phyloP scores from a whole-genome alignment of 2,797 vertebrate species.

The Tragelaphus eurycerus region DNA sequence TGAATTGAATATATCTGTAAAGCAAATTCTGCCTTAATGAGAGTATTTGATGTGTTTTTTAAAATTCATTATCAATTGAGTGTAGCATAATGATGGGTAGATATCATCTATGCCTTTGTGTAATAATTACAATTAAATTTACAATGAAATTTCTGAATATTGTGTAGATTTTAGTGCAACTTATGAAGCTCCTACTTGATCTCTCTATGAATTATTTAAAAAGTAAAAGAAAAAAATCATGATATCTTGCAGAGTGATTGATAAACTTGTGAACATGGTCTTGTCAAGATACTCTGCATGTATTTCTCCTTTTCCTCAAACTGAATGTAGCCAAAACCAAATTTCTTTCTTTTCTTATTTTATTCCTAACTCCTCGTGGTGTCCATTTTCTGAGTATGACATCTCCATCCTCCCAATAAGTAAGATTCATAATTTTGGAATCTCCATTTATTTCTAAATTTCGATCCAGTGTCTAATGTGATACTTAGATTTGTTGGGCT shows the following conservation, averaged over 20 bases:
- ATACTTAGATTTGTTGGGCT: background rate
- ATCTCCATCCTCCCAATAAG: background rate
- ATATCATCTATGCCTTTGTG: background rate
- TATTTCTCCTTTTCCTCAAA: conserved; percentile 7
- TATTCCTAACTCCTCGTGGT: background rate
- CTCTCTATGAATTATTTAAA: background rate
- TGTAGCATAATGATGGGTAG: background rate
- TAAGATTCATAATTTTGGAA: background rate
- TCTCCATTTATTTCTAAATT: background rate
- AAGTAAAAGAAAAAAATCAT: background rate
- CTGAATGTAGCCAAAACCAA: background rate
- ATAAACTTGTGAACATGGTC: background rate
- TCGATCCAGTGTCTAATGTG: background rate
- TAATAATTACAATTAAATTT: background rate
- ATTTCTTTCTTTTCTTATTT: background rate
- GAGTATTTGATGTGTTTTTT: background rate
- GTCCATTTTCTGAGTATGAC: background rate
- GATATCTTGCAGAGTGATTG: background rate
- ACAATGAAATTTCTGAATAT: background rate
- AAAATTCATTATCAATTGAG: background rate
- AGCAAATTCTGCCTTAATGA: background rate
- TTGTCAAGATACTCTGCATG: background rate
- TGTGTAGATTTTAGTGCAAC: background rate
- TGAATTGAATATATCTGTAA: background rate
- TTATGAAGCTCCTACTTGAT: background rate